phyloP scores from a whole-genome alignment of 2,888 invertebrate species.

The Charanyca ferruginea region DNA sequence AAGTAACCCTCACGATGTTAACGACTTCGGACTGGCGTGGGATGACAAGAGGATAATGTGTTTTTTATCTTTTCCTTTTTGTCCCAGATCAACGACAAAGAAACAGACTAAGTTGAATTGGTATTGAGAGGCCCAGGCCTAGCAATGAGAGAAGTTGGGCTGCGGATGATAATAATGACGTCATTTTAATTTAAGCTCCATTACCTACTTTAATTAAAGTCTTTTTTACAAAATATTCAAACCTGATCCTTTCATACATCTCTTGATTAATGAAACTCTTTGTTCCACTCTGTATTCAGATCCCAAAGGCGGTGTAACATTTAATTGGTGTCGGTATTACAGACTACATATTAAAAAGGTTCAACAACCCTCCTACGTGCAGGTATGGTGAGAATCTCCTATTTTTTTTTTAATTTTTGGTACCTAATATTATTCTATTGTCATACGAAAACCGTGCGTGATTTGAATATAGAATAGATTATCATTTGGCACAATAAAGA shows the following conservation, averaged over 20 bases:
- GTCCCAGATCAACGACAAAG: constrained; percentile 22
- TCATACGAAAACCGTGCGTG: constrained; percentile 64
- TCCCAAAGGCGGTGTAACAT: constrained; percentile 74
- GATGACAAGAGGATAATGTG: constrained; percentile 46
- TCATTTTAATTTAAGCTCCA: background rate
- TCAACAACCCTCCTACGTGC: constrained; percentile 82
- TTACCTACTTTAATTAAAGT: constrained; percentile 16
- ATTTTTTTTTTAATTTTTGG: constrained; percentile 60
- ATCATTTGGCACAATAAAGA: constrained; percentile 40
- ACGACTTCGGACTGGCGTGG: constrained; percentile 51
- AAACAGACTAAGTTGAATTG: constrained; percentile 7
- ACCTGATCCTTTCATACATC: constrained; percentile 24
- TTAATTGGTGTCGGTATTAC: constrained; percentile 83
- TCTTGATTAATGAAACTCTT: constrained; percentile 68
- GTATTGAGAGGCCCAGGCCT: background rate
- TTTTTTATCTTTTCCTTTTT: constrained; percentile 46
- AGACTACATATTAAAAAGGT: constrained; percentile 84
- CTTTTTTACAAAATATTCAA: constrained; percentile 37
- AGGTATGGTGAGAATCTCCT: constrained; percentile 75
- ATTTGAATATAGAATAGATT: constrained; percentile 63
- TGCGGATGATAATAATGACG: background rate
- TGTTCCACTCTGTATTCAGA: constrained; percentile 79
- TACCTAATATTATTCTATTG: constrained; percentile 68
- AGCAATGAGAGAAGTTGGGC: background rate
- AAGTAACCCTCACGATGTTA: constrained; percentile 50